Base-by-base conservation (phyloP, 2,888 invertebrate species). In the Stramonita haemastoma region DNA sequence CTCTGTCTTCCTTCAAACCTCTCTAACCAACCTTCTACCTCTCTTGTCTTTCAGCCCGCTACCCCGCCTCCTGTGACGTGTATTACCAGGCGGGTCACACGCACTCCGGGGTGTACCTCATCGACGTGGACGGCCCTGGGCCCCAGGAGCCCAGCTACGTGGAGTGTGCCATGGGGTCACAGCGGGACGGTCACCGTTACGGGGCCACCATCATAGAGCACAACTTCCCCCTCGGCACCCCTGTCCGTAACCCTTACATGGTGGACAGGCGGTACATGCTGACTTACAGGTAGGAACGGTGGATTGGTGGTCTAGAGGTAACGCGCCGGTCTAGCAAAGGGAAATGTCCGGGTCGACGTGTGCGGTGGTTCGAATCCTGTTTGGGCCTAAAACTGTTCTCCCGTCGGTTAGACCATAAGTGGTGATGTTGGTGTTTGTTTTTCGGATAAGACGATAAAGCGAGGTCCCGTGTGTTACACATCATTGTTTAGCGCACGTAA, bases 61-160 rank as follows among this genome's bases (percentile, higher is more conserved):
- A 98, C 95, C 97, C 98, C 92, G 98, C 98, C 95, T 98, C 98
- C 0, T 99, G 99, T 95, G 98, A 99, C 96, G 98, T 98, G 94
- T 95, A 99, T 90, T 98, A 98, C 0, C 96, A 98, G 15, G 96
- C 98, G 29, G 98, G 99, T 0, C 98, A 98, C 94, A 98, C 98
- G 0, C 97, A 98, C 93, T 98, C 98, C 73, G 98, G 98, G 93
- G 98, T 98, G 0, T 99, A 98, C 95, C 97, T 98, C 85, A 98
- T 99, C 93, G 99, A 99, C 95, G 98, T 99, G 89, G 99, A 99
- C 95, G 98, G 99, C 0, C 98, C 98, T 95, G 99, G 99, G 0
- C 97, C 98, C 90, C 98, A 98, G 95, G 98, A 98, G 5, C 98
- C 98, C 0, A 98, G 98, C 0, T 97, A 98, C 94, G 98, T 99